Evolutionary conservation across 2,113 vertebrate species (phyloP), one percentile per base, ranked within the genome.

Genomic region (Crotalus horridus): DNA sequence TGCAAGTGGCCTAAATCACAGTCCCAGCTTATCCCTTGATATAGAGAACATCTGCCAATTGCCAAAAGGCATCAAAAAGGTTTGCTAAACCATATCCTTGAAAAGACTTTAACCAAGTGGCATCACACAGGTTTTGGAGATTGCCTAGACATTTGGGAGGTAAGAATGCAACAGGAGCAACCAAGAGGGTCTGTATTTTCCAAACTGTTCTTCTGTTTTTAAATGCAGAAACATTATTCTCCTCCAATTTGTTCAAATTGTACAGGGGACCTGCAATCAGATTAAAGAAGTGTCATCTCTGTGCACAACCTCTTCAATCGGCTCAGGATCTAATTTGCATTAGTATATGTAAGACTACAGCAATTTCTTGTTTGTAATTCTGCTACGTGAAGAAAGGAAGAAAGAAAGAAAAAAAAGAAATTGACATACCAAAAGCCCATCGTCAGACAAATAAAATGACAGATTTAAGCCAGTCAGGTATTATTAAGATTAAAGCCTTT

Each of bases 11-110:
- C 98, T 97, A 97, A 98, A 97, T 97, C 96, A 96, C 97, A 98
- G 98, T 98, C 98, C 95, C 98, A 98, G 98, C 97, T 98, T 97
- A 96, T 97, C 97, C 98, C 97, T 91, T 97, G 98, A 98, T 98
- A 98, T 98, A 98, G 96, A 96, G 98, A 98, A 99, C 99, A 99
- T 99, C 99, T 99, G 99, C 98, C 99, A 98, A 98, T 97, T 97
- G 98, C 97, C 89, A 90, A 97, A 97, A 98, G 97, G 97, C 98
- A 99, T 98, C 97, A 98, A 98, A 98, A 98, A 97, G 56, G 98
- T 98, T 98, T 97, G 96, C 96, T 98, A 98, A 98, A 97, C 98
- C 96, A 95, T 96, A 94, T 96, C 97, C 96, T 96, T 96, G 94
- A 96, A 95, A 96, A 97, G 96, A 97, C 97, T 97, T 92, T 95